phyloP scores from a whole-genome alignment of 2,888 invertebrate species.

The Theretra japonica region DNA sequence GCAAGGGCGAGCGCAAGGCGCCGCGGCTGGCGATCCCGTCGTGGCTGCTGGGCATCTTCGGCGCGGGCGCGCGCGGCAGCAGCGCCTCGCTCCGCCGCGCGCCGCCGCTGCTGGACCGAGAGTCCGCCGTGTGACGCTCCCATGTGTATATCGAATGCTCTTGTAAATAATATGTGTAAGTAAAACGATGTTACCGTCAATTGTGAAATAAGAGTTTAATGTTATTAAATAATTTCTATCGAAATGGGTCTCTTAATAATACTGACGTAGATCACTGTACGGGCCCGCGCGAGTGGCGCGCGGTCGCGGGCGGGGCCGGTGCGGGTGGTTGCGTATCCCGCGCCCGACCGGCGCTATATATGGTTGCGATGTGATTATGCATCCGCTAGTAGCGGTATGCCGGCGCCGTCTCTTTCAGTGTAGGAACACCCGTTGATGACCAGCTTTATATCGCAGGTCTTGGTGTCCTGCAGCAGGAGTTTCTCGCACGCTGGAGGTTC shows the following conservation, averaged over 20 bases:
- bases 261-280: slow-evolving; percentile 80
- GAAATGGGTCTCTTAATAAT: slow-evolving; percentile 79
- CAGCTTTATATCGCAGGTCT: slow-evolving; percentile 68
- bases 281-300: slow-evolving; percentile 10
- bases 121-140: slow-evolving; percentile 74
- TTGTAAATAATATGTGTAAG: slow-evolving; percentile 84
- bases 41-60: slow-evolving; percentile 91
- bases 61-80: slow-evolving; percentile 88
- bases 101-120: slow-evolving; percentile 77
- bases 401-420: slow-evolving; percentile 66
- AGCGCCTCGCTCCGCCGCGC: slow-evolving; percentile 76
- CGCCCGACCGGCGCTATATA: background rate
- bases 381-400: slow-evolving; percentile 73
- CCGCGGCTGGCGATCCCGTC: slow-evolving; percentile 88
- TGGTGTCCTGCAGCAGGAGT: slow-evolving; percentile 40
- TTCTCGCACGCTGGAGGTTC: slow-evolving; percentile 37
- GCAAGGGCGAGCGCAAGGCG: slow-evolving; percentile 81
- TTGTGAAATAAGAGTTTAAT: slow-evolving; percentile 85
- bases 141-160: slow-evolving; percentile 74
- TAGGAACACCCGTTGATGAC: slow-evolving; percentile 72
- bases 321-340: slow-evolving; percentile 34
- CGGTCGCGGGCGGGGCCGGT: slow-evolving; percentile 11
- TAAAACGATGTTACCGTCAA: slow-evolving; percentile 85
- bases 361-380: slow-evolving; percentile 45
- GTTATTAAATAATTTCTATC: slow-evolving; percentile 85